Conservation (phyloP, 2,888 invertebrate species). For the Oligia strigilis region DNA sequence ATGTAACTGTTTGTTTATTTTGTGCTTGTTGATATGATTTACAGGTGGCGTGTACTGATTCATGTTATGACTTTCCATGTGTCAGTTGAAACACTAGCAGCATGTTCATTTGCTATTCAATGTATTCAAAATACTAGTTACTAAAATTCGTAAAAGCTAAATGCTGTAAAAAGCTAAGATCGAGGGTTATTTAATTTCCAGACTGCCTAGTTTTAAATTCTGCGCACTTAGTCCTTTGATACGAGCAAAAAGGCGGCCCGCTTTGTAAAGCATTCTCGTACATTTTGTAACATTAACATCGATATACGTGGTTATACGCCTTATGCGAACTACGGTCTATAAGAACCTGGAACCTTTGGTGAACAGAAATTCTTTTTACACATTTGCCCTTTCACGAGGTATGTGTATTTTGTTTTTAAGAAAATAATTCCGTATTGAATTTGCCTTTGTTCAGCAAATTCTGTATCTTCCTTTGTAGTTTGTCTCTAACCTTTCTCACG, state of each 20-base stretch:
- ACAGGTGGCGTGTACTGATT: not conserved
- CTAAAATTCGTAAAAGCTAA: not conserved
- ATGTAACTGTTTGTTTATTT: slow-evolving; percentile 7
- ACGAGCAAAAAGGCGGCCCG: slow-evolving; percentile 35
- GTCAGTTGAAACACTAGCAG: not conserved
- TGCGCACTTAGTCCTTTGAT: slow-evolving; percentile 35
- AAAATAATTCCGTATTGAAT: not conserved
- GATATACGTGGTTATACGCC: not conserved
- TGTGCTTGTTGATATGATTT: not conserved
- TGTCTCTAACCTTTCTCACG: not conserved
- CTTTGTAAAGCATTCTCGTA: slow-evolving; percentile 33
- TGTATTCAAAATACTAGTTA: not conserved
- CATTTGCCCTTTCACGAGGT: slow-evolving; percentile 16
- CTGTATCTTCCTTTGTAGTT: not conserved
- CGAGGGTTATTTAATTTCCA: slow-evolving; percentile 11
- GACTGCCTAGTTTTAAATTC: slow-evolving; percentile 37
- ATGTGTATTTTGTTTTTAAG: not conserved
- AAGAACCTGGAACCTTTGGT: slow-evolving; percentile 1
- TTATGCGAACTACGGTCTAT: not conserved
- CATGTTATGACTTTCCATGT: not conserved
- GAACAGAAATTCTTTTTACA: slow-evolving; percentile 22
- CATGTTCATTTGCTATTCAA: not conserved
- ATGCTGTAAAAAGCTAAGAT: not conserved
- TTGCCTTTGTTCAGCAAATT: slow-evolving; percentile 16
- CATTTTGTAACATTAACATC: slow-evolving; percentile 10